phyloP scores from a whole-genome alignment of 1,140 invertebrate genomes.

The Lerema accius region DNA sequence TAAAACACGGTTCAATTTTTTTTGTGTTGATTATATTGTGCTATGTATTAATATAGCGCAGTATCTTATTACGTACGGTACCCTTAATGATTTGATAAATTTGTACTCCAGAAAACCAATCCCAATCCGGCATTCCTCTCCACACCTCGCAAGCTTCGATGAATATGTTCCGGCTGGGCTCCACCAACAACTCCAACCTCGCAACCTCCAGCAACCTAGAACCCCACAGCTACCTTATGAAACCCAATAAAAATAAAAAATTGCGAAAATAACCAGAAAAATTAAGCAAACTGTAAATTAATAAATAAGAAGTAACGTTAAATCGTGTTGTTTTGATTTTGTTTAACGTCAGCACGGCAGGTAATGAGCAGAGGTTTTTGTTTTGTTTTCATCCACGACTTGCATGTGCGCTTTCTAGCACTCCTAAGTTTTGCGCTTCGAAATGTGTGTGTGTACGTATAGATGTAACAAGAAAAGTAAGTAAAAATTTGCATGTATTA shows the following conservation, averaged over 20 bases:
- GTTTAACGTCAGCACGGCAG: not conserved
- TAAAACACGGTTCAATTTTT: too few relatives aligned
- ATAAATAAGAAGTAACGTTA: slow-evolving; percentile 46
- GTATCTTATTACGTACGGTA: not conserved
- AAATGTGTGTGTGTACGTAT: slow-evolving; percentile 46
- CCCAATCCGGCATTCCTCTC: slow-evolving; percentile 52
- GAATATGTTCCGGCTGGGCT: slow-evolving; percentile 57
- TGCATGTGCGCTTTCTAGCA: slow-evolving; percentile 66
- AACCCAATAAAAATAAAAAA: slow-evolving; percentile 28
- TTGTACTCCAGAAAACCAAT: slow-evolving; percentile 55
- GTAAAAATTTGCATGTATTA: slow-evolving; percentile 50
- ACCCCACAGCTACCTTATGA: slow-evolving; percentile 36
- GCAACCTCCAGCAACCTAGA: slow-evolving; percentile 30
- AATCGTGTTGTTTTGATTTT: slow-evolving; percentile 36
- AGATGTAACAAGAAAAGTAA: slow-evolving; percentile 46
- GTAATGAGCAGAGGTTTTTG: slow-evolving; percentile 70
- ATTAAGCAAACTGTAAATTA: slow-evolving; percentile 38
- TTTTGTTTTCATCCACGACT: slow-evolving; percentile 33
- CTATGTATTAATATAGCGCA: too few relatives aligned
- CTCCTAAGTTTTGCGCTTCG: slow-evolving; percentile 54
- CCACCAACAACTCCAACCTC: slow-evolving; percentile 39
- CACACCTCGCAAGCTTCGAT: slow-evolving; percentile 65
- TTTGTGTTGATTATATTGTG: too few relatives aligned
- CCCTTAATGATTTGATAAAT: slow-evolving; percentile 24
- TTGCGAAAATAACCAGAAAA: slow-evolving; percentile 25